Conservation (phyloP, 2,888 invertebrate species). For the Gymnocheta viridis region DNA sequence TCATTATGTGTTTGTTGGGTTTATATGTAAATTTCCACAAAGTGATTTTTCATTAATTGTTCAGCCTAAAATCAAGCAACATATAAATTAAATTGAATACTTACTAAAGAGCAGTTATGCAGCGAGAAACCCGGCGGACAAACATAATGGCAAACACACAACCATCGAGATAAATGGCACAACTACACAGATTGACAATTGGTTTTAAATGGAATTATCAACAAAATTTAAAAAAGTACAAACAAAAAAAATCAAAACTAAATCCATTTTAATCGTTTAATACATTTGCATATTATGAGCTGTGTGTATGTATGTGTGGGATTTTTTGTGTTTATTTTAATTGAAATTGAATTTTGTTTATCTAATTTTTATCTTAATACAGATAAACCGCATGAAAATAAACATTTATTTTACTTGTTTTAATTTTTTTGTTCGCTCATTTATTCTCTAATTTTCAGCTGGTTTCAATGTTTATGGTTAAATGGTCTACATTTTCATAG, state of each 20-base stretch:
- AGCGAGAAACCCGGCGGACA: neutral
- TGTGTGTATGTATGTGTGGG: slow-evolving; percentile 2
- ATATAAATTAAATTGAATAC: slow-evolving; percentile 32
- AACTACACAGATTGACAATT: slow-evolving; percentile 13
- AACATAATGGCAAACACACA: neutral
- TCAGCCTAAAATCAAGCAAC: slow-evolving; percentile 38
- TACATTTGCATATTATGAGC: neutral
- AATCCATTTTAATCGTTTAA: slow-evolving; percentile 44
- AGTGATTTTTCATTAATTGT: slow-evolving; percentile 8
- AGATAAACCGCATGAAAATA: slow-evolving; percentile 37
- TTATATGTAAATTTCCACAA: neutral
- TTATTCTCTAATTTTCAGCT: slow-evolving; percentile 30
- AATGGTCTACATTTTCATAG: slow-evolving; percentile 9
- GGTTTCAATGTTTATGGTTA: slow-evolving; percentile 32
- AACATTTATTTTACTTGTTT: slow-evolving; percentile 33
- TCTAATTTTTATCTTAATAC: slow-evolving; percentile 29
- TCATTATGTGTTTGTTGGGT: neutral
- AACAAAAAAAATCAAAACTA: slow-evolving; percentile 15
- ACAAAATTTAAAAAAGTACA: neutral
- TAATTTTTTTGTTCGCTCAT: neutral
- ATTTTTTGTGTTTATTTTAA: slow-evolving; percentile 30
- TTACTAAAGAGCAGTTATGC: neutral
- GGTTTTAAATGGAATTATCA: slow-evolving; percentile 27
- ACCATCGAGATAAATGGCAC: neutral
- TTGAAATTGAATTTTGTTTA: slow-evolving; percentile 39